Evolutionary conservation across 2,888 invertebrate genomes (phyloP), one percentile per base, ranked within the genome.

Genomic region (Parnassius mnemosyne): DNA sequence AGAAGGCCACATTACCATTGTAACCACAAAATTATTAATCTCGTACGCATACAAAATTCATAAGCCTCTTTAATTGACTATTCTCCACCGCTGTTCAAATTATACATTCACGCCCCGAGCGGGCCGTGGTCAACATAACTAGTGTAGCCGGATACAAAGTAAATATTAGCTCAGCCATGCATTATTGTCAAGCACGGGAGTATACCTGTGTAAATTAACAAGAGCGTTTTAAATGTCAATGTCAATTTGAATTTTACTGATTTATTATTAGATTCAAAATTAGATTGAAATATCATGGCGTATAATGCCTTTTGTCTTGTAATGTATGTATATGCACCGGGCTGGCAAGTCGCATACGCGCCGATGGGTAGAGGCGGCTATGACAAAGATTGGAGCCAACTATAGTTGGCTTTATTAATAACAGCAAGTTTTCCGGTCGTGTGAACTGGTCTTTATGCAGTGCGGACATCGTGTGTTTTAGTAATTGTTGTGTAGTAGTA

Each of bases 91-190:
- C 73, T 77, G 80, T 74, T 72, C 82, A 85, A 86, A 89, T 89
- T 89, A 89, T 85, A 89, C 84, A 90, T 84, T 87, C 89, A 83
- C 85, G 89, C 90, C 86, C 80, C 80, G 75, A 85, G 89, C 87
- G 77, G 70, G 71, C 79, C 82, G 81, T 80, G 87, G 87, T 80
- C 84, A 82, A 79, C 85, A 80, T 83, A 84, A 83, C 89, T 88
- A 87, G 85, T 85, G 81, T 80, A 80, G 82, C 81, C 80, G 80
- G 86, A 83, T 85, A 89, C 89, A 90, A 89, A 89, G 89, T 89
- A 89, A 90, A 91, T 85, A 89, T 90, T 90, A 90, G 89, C 71
- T 68, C 88, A 87, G 77, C 89, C 91, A 91, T 90, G 91, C 91
- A 90, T 89, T 91, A 90, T 90, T 90, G 91, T 90, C 90, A 90